Conservation (phyloP, 2,797 vertebrate genomes). For the Poecilia wingei region DNA sequence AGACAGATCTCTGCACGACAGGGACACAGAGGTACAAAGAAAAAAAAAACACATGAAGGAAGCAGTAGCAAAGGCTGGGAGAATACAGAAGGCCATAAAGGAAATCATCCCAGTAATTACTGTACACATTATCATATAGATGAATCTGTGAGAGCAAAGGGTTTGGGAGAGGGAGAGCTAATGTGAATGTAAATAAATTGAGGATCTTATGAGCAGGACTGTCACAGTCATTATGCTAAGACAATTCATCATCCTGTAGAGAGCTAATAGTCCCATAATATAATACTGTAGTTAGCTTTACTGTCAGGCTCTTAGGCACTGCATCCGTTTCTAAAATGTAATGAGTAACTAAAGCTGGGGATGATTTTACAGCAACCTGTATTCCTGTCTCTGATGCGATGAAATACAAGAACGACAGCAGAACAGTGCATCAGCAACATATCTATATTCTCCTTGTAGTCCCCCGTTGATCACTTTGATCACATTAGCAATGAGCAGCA, state of each 20-base stretch:
- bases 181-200: conserved; percentile 68
- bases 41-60: conserved; percentile 16
- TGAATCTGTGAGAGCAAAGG: conserved; percentile 37
- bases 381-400: conserved; percentile 11
- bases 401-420: conserved; percentile 8
- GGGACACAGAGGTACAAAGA: conserved; percentile 18
- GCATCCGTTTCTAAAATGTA: conserved; percentile 21
- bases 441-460: conserved; percentile 8
- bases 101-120: conserved; percentile 36
- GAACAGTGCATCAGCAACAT: conserved; percentile 8
- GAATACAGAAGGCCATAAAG: conserved; percentile 24
- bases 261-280: conserved; percentile 56
- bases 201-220: conserved; percentile 42
- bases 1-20: conserved; percentile 91
- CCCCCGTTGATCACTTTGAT: not conserved
- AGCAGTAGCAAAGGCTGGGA: conserved; percentile 9
- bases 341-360: conserved; percentile 15
- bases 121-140: conserved; percentile 60
- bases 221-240: conserved; percentile 44
- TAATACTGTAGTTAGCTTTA: conserved; percentile 29
- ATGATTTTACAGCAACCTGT: conserved; percentile 23
- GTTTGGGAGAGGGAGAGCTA: conserved; percentile 34
- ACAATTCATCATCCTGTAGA: conserved; percentile 62
- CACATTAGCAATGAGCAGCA: not conserved
- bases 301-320: conserved; percentile 25